Evolutionary conservation across 2,888 invertebrate species (phyloP), one percentile per base, ranked within the genome.

Genomic region (Eupeodes latifasciatus): DNA sequence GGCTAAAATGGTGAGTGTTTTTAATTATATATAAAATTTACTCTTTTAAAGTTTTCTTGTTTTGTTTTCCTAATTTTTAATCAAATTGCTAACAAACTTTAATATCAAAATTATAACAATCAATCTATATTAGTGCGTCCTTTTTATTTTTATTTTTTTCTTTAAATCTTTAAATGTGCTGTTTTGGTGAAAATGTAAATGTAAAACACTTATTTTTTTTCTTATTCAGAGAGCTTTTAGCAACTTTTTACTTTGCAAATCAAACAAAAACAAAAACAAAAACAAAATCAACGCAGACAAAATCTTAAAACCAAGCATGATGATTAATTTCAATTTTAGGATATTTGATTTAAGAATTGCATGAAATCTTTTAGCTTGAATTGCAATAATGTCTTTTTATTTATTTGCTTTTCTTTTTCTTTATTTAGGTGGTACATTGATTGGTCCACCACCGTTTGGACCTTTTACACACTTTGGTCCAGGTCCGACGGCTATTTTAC

Each of bases 401-500:
- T 36, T 69, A 9, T 64, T 49, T 67, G n/a, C 27, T 59, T 84
- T 40, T 67, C 53, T 72, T 80, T 53, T 62, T 79, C 82, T 71
- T 49, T 67, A 14, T 51, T 36, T 55, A 96, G 96, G 96, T 92
- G 95, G 95, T 89, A 95, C 95, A 61, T 94, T 96, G 91, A 94
- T 96, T 91, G 95, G 95, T 49, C 92, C 92, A 10, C 92, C 93
- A 6, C 93, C 92, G 81, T 94, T 94, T 36, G 90, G 90, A 11
- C 94, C 94, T 57, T 93, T 93, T 62, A 94, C 95, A 9, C 91
- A 92, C 53, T 93, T 92, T 89, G 94, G 95, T 12, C 93, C 95
- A 89, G 94, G 95, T 16, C 94, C 94, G 91, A 94, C 95, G 86
- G 93, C 95, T 47, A 94, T 95, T 78, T 94, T 95, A 93, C 94